Evolutionary conservation across 1,140 invertebrate genomes (phyloP).

Genomic region (Ephestia elutella): DNA sequence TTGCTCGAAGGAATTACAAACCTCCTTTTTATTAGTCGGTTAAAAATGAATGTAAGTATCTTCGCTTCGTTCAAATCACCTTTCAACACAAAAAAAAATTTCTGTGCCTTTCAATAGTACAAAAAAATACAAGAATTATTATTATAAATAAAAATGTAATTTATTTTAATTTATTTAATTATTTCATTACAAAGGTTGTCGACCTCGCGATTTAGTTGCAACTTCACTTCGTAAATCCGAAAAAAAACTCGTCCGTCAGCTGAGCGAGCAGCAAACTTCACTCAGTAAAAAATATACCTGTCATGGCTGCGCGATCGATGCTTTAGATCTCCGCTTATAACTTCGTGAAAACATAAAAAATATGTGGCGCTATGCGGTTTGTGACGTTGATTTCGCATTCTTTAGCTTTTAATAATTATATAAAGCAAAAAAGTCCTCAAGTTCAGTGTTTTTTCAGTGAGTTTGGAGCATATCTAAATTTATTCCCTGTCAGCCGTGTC

Average conservation of each 20-base stretch:
- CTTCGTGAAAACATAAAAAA: constrained; percentile 60
- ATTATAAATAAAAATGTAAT: no score
- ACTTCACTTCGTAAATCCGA: constrained; percentile 45
- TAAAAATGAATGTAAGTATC: no score
- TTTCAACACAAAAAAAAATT: no score
- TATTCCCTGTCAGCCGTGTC: constrained; percentile 52
- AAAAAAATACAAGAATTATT: no score
- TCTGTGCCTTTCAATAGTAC: no score
- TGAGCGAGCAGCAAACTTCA: constrained; percentile 58
- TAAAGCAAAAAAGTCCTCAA: constrained; percentile 29
- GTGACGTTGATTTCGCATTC: constrained; percentile 34
- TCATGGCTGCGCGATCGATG: constrained; percentile 67
- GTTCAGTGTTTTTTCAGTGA: constrained; percentile 60
- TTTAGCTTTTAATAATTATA: constrained; percentile 41
- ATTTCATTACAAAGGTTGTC: constrained; percentile 36
- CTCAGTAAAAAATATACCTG: constrained; percentile 55
- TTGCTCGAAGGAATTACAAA: no score
- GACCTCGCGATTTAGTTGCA: constrained; percentile 32
- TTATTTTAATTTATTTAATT: no score
- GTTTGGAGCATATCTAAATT: constrained; percentile 65
- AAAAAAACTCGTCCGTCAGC: constrained; percentile 62
- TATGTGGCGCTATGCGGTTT: constrained; percentile 46
- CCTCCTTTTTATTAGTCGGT: no score
- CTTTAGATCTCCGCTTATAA: constrained; percentile 48
- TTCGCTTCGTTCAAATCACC: no score